Conservation (phyloP, 2,113 vertebrate species). For the Cheilinus undulatus region DNA sequence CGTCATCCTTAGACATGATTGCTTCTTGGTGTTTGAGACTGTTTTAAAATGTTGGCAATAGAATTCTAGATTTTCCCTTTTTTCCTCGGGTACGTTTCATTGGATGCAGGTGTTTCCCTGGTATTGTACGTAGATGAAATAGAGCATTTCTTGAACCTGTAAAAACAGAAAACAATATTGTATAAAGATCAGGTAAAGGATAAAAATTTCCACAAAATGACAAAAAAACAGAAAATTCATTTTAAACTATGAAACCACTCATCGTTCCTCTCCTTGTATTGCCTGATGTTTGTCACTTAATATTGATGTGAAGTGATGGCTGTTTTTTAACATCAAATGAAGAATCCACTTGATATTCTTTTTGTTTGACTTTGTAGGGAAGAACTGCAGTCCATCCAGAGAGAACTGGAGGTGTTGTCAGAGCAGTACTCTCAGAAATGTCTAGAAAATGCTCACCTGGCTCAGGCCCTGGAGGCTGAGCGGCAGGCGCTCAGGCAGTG, state of each 20-base stretch:
- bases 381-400: constrained; percentile 95
- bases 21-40: constrained; percentile 15
- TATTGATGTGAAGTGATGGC: no score
- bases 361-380: constrained; percentile 81
- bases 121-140: neutral
- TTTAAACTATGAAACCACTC: no score
- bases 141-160: constrained; percentile 59
- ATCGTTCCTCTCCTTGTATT: no score
- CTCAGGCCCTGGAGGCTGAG: constrained; percentile 97
- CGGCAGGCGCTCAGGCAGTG: constrained; percentile 97
- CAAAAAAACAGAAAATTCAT: no score
- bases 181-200: no score
- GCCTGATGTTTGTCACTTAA: no score
- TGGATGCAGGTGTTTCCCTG: constrained; percentile 15
- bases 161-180: constrained; percentile 51
- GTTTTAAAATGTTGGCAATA: constrained; percentile 6
- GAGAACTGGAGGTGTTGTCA: constrained; percentile 96
- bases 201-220: constrained; percentile 29
- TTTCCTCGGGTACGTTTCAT: constrained; percentile 42
- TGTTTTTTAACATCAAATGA: no score
- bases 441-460: constrained; percentile 97
- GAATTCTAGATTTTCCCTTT: neutral
- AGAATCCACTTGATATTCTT: neutral
- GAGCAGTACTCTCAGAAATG: constrained; percentile 99
- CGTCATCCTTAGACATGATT: constrained; percentile 91